Conservation (phyloP, 1,140 invertebrate genomes). For the Oncopeltus fasciatus region DNA sequence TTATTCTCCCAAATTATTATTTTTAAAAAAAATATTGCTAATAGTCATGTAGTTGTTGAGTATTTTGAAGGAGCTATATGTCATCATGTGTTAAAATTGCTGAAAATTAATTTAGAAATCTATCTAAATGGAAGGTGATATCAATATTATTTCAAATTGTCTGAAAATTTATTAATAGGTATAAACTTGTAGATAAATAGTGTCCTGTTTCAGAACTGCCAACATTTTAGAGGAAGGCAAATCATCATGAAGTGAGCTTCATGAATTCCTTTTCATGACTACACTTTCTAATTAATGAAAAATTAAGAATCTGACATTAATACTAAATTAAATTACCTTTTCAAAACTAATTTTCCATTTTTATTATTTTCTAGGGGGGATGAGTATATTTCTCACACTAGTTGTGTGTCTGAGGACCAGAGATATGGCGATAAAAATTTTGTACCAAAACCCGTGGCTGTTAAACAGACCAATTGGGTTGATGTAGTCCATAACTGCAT, state of each 20-base stretch:
- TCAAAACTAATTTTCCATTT: too few relatives aligned
- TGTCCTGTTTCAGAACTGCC: neutral
- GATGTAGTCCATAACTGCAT: neutral
- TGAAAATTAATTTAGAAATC: too few relatives aligned
- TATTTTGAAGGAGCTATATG: too few relatives aligned
- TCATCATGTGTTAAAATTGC: too few relatives aligned
- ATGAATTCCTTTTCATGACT: neutral
- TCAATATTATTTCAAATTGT: too few relatives aligned
- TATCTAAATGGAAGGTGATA: too few relatives aligned
- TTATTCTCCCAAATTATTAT: too few relatives aligned
- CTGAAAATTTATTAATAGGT: too few relatives aligned
- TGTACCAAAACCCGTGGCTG: neutral
- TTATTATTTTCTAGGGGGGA: slow-evolving; percentile 8
- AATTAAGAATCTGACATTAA: neutral
- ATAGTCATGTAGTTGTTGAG: too few relatives aligned
- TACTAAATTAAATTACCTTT: neutral
- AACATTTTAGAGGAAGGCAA: neutral
- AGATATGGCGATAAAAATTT: slow-evolving; percentile 13
- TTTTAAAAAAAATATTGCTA: too few relatives aligned
- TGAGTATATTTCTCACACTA: slow-evolving; percentile 7
- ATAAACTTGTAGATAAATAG: too few relatives aligned
- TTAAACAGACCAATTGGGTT: slow-evolving; percentile 13
- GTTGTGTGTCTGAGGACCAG: slow-evolving; percentile 15
- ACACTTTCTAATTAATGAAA: neutral
- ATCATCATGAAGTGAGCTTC: neutral